Base-by-base conservation (phyloP, 2,888 invertebrate species). In the Macrophya alboannulata region DNA sequence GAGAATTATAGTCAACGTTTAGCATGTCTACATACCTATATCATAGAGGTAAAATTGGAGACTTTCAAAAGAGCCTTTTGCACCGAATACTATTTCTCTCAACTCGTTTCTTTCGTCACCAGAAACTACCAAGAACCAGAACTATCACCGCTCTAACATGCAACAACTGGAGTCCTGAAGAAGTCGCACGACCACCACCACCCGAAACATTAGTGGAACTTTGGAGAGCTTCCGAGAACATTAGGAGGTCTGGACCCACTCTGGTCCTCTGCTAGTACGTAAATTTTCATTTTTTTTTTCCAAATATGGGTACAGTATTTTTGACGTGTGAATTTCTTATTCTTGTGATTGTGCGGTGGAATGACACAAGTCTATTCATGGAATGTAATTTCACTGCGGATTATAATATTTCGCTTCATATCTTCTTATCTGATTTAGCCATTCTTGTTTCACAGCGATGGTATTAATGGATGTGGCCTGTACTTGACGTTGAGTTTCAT, bases 391-490 rank as follows among this genome's bases (percentile, higher is more conserved):
- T 8, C 0, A n/a, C 55, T 6, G n/a, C n/a, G 6, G 68, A 12
- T 68, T 12, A 4, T 17, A 17, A 17, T 37, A 17, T 17, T 68
- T 37, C 15, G 3, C 37, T 17, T 25, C 4, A 37, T 15, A 37
- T 17, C 25, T 37, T 68, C 17, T 17, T 17, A 10, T 25, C 10
- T 43, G 72, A 72, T 72, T 10, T 72, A 25, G 10, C 10, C 31
- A 68, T 68, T 77, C 48, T 40, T 62, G 12, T 37, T 40, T 21
- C 62, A 17, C 87, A 95, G 95, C 86, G 93, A 95, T 89, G 95
- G 95, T 10, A 93, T 93, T 10, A 94, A 91, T 10, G 94, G 93
- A 8, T 92, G 93, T 87, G 95, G 95, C n/a, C 89, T 95, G 17
- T 95, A 94, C 87, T 88, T 94, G 59, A 94, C 94, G 0, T 86